phyloP scores from a whole-genome alignment of 64 coral and sea anemone species.

The Stichodactyla mertensii region DNA sequence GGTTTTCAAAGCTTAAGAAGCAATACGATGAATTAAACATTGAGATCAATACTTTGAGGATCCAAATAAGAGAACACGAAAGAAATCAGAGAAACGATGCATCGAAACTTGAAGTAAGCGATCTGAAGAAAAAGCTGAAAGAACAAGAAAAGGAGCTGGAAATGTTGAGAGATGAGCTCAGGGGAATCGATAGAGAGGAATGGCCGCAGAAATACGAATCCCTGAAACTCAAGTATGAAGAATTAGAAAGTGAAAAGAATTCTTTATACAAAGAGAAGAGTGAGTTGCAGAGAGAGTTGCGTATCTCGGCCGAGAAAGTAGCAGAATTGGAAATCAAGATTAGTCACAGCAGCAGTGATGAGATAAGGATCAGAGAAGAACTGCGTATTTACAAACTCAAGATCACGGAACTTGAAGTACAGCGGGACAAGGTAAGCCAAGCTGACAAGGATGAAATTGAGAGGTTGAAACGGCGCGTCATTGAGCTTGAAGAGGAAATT shows the following conservation, averaged over 20 bases:
- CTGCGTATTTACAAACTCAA: background rate
- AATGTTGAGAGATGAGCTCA: background rate
- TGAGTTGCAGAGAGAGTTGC: constrained; percentile 20
- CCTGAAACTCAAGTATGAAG: constrained; percentile 28
- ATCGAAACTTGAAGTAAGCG: background rate
- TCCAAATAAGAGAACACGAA: constrained; percentile 14
- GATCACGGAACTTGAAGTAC: background rate
- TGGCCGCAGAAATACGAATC: constrained; percentile 26
- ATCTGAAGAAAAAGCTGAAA: background rate
- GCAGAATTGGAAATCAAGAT: constrained; percentile 21
- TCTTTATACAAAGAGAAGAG: constrained; percentile 21
- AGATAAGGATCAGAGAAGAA: constrained; percentile 7
- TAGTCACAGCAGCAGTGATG: background rate
- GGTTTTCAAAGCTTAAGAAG: background rate
- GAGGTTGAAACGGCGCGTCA: background rate
- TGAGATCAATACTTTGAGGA: constrained; percentile 22
- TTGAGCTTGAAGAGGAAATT: constrained; percentile 20
- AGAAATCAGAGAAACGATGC: background rate
- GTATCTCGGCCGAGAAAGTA: constrained; percentile 7
- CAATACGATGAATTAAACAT: constrained; percentile 24
- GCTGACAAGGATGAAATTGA: background rate
- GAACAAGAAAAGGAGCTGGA: background rate
- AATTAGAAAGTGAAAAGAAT: constrained; percentile 12
- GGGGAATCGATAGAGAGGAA: constrained; percentile 16
- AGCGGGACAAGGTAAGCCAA: background rate